phyloP scores from a whole-genome alignment of 2,888 invertebrate genomes.

The Oxytorus armatus region DNA sequence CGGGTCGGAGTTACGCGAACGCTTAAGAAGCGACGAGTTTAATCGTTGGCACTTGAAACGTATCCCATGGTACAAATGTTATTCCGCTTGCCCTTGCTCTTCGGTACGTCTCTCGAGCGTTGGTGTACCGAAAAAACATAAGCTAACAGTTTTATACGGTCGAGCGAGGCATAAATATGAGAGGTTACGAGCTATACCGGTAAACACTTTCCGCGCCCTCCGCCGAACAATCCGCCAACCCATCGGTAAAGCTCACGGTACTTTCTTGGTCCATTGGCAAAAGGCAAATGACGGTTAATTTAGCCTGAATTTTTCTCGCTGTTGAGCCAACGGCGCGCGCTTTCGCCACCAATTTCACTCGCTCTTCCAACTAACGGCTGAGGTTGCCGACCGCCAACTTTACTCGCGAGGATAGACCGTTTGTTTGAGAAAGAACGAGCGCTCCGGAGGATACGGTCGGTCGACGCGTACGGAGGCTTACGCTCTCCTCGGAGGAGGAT shows the following conservation, averaged over 20 bases:
- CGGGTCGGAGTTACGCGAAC: conserved; percentile 5
- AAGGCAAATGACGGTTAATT: conserved; percentile 41
- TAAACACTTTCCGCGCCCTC: conserved; percentile 37
- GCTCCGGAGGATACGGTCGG: background rate
- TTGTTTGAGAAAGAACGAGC: conserved; percentile 10
- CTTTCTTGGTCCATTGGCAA: conserved; percentile 3
- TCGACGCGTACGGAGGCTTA: background rate
- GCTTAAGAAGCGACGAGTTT: conserved; percentile 4
- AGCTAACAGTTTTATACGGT: conserved; percentile 83
- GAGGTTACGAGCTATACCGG: conserved; percentile 79
- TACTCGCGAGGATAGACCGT: conserved; percentile 1
- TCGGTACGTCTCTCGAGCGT: conserved; percentile 65
- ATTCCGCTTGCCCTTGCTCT: conserved; percentile 44
- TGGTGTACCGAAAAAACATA: conserved; percentile 78
- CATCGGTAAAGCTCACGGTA: conserved; percentile 16
- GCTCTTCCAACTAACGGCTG: conserved; percentile 45
- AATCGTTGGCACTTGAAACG: conserved; percentile 28
- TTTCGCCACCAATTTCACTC: conserved; percentile 62
- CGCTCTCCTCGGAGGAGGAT: background rate
- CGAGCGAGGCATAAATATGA: conserved; percentile 80
- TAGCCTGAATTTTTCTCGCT: conserved; percentile 55
- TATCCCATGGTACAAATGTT: conserved; percentile 31
- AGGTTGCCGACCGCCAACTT: conserved; percentile 36
- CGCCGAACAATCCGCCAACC: background rate
- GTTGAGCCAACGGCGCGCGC: conserved; percentile 7